Evolutionary conservation across 2,113 vertebrate species (phyloP).

Genomic region (Phaethon lepturus): DNA sequence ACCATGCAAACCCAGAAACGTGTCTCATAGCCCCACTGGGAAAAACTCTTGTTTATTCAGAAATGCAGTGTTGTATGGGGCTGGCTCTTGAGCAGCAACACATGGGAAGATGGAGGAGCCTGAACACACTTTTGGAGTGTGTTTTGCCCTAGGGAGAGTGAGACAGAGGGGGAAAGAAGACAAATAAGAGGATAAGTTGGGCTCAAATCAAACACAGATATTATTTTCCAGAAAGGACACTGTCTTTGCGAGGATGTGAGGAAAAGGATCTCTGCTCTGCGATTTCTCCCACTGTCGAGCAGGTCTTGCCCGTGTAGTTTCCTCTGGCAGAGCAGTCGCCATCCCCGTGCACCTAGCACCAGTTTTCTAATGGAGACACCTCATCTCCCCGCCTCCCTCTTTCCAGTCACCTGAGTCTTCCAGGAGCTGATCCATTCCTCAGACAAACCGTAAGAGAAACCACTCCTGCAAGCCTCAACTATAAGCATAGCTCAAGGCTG

Average conservation of each 20-base stretch:
- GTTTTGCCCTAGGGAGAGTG: not conserved
- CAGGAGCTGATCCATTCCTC: not conserved
- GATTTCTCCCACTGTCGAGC: not conserved
- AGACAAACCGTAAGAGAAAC: not conserved
- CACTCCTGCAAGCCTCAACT: not conserved
- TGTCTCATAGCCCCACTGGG: not conserved
- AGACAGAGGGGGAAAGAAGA: not conserved
- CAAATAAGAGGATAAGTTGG: not conserved
- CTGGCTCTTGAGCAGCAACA: not conserved
- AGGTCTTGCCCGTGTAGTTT: fast-evolving
- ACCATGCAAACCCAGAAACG: not conserved
- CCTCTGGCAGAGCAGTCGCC: not conserved
- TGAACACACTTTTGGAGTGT: not conserved
- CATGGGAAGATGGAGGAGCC: not conserved
- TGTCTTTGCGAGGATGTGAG: not conserved
- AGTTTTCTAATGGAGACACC: not conserved
- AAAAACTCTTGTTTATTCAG: not conserved
- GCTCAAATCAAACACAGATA: not conserved
- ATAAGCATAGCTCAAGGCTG: not conserved
- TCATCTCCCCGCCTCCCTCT: not conserved
- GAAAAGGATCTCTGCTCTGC: not conserved
- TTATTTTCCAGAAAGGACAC: not conserved
- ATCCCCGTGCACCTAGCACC: not conserved
- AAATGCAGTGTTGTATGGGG: not conserved
- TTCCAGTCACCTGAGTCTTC: not conserved